Evolutionary conservation across 2,888 invertebrate genomes (phyloP).

Genomic region (Helobdella robusta): DNA sequence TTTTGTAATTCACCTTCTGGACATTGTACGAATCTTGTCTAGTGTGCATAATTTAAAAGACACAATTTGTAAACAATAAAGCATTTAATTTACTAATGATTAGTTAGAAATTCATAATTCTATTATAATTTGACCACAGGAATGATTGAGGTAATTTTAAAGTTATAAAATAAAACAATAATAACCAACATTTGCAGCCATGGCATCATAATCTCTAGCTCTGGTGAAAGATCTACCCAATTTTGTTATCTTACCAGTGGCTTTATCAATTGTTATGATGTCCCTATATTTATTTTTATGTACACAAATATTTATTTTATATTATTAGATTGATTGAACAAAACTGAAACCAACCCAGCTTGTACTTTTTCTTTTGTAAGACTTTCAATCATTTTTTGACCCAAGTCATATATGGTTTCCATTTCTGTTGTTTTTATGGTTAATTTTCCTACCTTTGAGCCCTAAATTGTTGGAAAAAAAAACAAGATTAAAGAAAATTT

Average conservation of each 20-base stretch:
- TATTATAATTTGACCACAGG: too few relatives aligned
- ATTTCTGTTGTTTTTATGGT: conserved; percentile 98
- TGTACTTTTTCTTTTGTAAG: conserved; percentile 83
- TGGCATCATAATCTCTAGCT: conserved; percentile 94
- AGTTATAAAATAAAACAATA: background rate
- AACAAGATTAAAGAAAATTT: too few relatives aligned
- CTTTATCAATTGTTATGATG: conserved; percentile 95
- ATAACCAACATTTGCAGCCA: conserved; percentile 59
- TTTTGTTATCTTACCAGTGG: conserved; percentile 82
- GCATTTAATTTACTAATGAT: too few relatives aligned
- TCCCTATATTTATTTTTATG: conserved; percentile 59
- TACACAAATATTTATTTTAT: background rate
- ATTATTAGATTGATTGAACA: background rate
- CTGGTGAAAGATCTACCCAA: conserved; percentile 88
- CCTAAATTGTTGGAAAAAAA: too few relatives aligned
- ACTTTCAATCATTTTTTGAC: conserved; percentile 93
- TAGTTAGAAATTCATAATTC: too few relatives aligned
- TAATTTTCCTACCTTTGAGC: conserved; percentile 78
- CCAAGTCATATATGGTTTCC: conserved; percentile 98
- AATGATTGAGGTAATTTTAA: background rate
- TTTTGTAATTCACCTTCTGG: conserved; percentile 98
- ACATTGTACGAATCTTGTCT: conserved; percentile 73
- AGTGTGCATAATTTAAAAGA: too few relatives aligned
- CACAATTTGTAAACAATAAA: too few relatives aligned
- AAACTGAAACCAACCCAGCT: conserved; percentile 49